Conservation (phyloP, 2,113 vertebrate genomes). For the Formicarius rufipectus region DNA sequence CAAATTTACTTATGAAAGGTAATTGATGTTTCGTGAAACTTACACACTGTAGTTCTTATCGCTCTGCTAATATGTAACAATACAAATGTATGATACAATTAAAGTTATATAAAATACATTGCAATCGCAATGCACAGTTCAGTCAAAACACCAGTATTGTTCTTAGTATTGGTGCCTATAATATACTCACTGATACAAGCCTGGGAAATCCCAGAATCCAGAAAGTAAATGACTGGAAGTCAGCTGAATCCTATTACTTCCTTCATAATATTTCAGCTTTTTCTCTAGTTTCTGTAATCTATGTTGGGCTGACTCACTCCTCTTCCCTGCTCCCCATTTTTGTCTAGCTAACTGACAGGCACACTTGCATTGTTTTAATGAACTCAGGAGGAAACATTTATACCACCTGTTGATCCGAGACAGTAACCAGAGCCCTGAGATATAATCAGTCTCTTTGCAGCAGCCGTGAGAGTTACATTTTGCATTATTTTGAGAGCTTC, state of each 20-base stretch:
- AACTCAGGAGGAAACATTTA: background rate
- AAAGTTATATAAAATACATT: background rate
- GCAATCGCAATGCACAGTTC: background rate
- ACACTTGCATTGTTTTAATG: background rate
- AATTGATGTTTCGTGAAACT: too few species aligned
- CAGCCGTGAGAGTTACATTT: background rate
- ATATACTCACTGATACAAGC: accelerated
- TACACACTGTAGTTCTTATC: too few species aligned
- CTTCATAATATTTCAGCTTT: background rate
- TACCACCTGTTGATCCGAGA: too few species aligned
- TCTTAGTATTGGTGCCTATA: accelerated
- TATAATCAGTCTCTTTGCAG: background rate
- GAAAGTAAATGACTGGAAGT: accelerated
- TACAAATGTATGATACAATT: accelerated
- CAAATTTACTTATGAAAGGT: background rate
- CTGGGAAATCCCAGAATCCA: accelerated
- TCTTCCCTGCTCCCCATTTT: accelerated
- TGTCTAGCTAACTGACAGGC: background rate
- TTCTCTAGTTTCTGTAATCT: background rate
- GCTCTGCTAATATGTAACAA: too few species aligned
- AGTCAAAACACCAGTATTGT: background rate
- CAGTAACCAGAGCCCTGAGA: accelerated
- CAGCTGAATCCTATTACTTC: too few species aligned
- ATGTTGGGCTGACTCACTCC: accelerated
- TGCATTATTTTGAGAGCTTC: background rate